Conservation (phyloP, 1,140 invertebrate species). For the Drosophila guanche region DNA sequence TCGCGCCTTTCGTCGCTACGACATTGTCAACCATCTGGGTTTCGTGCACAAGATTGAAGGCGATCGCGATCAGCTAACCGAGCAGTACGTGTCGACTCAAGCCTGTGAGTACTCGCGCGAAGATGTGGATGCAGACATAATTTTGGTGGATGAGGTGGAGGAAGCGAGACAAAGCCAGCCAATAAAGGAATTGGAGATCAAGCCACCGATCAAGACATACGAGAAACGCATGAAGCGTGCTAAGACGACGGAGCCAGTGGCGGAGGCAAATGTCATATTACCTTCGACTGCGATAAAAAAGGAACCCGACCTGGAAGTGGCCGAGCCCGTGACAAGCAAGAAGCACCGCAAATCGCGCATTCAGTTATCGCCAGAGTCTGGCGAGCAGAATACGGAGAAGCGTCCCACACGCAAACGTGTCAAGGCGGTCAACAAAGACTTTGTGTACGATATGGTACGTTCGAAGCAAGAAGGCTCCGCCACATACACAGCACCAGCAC, state of each 20-base stretch:
- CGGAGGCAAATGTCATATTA: conserved; percentile 29
- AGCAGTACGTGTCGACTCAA: conserved; percentile 73
- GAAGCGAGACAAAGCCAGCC: not conserved
- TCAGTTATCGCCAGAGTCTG: conserved; percentile 60
- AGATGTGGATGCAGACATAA: conserved; percentile 76
- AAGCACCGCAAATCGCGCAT: conserved; percentile 68
- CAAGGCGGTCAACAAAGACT: conserved; percentile 87
- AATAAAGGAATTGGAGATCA: conserved; percentile 16
- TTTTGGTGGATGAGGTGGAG: conserved; percentile 60
- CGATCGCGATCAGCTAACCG: conserved; percentile 65
- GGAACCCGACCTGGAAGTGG: conserved; percentile 42
- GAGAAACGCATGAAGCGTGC: conserved; percentile 62
- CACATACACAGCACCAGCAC: conserved; percentile 14
- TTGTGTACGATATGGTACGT: conserved; percentile 87
- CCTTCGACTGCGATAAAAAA: conserved; percentile 42
- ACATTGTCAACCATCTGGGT: conserved; percentile 85
- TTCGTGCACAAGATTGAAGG: conserved; percentile 83
- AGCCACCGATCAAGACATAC: conserved; percentile 49
- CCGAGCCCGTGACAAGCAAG: conserved; percentile 34
- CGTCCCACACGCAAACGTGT: conserved; percentile 87
- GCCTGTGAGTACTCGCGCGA: conserved; percentile 76
- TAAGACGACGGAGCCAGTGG: conserved; percentile 41
- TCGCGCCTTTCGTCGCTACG: conserved; percentile 85
- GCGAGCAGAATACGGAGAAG: conserved; percentile 51
- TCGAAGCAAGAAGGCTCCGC: conserved; percentile 79